Conservation (phyloP, 2,113 vertebrate genomes). For the Barnardius zonarius region DNA sequence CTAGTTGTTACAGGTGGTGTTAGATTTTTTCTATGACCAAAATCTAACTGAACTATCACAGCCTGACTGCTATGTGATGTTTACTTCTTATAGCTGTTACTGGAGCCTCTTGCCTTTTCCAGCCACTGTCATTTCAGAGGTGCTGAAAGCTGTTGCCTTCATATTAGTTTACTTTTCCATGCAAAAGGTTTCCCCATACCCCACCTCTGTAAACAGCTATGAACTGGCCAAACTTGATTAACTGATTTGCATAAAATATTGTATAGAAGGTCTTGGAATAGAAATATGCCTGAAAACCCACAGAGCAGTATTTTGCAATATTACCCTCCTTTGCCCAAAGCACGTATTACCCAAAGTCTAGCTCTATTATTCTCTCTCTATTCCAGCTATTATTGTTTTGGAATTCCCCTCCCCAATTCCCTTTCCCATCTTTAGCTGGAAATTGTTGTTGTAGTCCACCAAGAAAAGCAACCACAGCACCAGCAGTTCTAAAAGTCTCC, state of each 20-base stretch:
- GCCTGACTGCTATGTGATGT: rapidly evolving
- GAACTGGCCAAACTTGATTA: background rate
- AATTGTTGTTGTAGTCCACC: background rate
- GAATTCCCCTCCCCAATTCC: background rate
- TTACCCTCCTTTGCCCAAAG: background rate
- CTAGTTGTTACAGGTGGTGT: too few species aligned
- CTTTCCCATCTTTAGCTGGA: background rate
- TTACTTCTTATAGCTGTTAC: background rate
- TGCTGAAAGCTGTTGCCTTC: background rate
- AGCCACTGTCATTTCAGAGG: background rate
- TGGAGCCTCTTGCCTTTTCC: background rate
- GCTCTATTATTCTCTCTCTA: too few species aligned
- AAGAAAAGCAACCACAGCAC: rapidly evolving
- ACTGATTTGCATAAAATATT: background rate
- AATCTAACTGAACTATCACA: background rate
- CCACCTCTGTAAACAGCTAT: background rate
- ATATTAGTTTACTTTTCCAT: background rate
- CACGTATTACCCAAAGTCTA: background rate
- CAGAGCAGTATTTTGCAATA: background rate
- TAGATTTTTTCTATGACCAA: background rate
- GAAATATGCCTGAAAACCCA: background rate
- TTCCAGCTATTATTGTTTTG: rapidly evolving
- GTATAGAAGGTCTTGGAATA: background rate
- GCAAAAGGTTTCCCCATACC: background rate
- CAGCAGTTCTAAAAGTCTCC: too few species aligned